Base-by-base conservation (phyloP, 2,888 invertebrate species). In the Microctonus aethiopoides region DNA sequence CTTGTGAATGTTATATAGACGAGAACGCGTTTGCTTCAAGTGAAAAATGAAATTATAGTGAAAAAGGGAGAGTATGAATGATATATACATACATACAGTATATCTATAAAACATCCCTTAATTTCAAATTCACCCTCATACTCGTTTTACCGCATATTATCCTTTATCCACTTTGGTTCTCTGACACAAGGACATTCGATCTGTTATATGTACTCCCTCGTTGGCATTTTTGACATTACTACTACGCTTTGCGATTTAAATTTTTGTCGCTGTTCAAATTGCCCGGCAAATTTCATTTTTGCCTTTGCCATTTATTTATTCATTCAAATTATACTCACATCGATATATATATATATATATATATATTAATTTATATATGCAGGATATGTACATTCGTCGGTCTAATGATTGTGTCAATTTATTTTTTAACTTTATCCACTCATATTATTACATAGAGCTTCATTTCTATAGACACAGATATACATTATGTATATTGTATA, bases 111-210 rank as follows among this genome's bases (percentile, higher is more conserved):
- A 24, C 20, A 68, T 70, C 72, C 74, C 72, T 73, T 72, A 84
- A 85, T 86, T 85, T 82, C 72, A 79, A 80, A 86, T 85, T 86
- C 85, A 85, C 85, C 86, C 86, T 83, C 83, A 75, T 75, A 77
- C 79, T 73, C 78, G 80, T 78, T 81, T 81, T 80, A 81, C 80
- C 79, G 72, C 80, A 77, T 80, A 84, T 82, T 83, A 82, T 79
- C 73, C 81, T 79, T 73, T 79, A 84, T 84, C 82, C 86, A 84
- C 83, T 85, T 85, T 84, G 79, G 70, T 70, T 75, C 74, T 77
- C 75, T 66, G 51, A 61, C 75, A 77, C 81, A 81, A 84, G 83
- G 81, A 84, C 84, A 82, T 78, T 78, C 76, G 75, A 77, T 73
- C 74, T 73, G 9, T 16, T 46, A n/a, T 72, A 75, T 29, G n/a